These are phyloP conservation scores for Molossus molossus DNA, from an alignment of 2,797 vertebrate genomes.

Conservation along the genomic window DNA sequence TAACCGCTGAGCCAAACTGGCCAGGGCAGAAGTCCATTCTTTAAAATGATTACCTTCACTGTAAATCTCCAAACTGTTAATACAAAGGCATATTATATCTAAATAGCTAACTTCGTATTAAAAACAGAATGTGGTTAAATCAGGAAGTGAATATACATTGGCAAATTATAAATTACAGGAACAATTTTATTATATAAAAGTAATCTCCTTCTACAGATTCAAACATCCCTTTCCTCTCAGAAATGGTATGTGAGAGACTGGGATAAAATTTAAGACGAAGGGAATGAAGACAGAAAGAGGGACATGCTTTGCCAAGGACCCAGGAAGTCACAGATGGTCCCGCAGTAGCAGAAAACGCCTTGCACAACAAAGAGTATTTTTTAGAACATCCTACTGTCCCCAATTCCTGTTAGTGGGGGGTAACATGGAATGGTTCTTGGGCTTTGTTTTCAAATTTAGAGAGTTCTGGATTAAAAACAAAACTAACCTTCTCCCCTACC, in stretches of 20 bases:
- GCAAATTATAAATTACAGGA: background rate
- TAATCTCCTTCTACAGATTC: background rate
- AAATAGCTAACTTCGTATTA: constrained; percentile 22
- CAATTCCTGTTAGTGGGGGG: background rate
- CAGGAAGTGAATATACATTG: background rate
- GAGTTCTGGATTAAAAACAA: background rate
- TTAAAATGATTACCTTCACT: background rate
- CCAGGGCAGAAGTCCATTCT: background rate
- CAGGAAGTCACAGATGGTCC: background rate
- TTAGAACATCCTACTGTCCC: background rate
- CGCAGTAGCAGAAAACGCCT: background rate
- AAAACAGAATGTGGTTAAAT: background rate
- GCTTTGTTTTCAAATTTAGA: constrained; percentile 19
- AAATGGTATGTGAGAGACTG: background rate
- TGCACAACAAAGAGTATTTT: background rate
- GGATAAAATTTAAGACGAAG: background rate
- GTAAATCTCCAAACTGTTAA: background rate
- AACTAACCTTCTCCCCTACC: background rate
- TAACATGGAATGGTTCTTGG: background rate
- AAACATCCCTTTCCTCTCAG: constrained; percentile 1
- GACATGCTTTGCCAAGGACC: background rate
- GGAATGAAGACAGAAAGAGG: background rate
- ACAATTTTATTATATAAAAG: background rate
- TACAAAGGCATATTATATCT: background rate
- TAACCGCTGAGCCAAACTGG: no score